Percentiles rank a stretch among this genome's conserved stretches.
Conservation (phyloP, 2,888 invertebrate genomes). For the Stenotaenia linearis region DNA sequence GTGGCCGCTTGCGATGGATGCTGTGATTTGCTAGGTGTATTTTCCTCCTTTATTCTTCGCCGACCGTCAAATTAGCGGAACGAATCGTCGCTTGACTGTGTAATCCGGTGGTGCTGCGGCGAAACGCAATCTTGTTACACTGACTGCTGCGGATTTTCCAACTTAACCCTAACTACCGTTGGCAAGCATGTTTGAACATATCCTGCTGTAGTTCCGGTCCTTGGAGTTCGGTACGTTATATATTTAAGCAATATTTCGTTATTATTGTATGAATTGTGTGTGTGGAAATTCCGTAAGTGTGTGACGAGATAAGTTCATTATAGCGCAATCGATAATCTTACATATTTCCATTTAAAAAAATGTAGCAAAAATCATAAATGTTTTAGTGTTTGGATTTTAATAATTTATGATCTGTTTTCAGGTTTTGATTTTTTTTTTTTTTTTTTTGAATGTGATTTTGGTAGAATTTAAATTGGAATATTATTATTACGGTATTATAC, state of each 20-base stretch:
- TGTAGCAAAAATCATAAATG: neutral
- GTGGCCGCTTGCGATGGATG: neutral
- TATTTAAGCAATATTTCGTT: neutral
- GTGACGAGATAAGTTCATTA: neutral
- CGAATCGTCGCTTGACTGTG: neutral
- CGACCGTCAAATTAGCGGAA: neutral
- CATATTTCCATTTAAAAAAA: neutral
- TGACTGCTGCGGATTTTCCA: neutral
- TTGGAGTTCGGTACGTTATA: neutral
- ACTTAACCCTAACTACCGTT: neutral
- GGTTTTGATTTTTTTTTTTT: neutral
- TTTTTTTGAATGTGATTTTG: too few species aligned
- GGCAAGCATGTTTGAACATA: neutral
- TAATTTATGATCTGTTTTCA: neutral
- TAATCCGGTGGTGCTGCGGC: neutral
- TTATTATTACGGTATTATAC: too few species aligned
- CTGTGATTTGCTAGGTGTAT: neutral
- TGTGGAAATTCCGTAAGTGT: neutral
- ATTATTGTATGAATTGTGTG: neutral
- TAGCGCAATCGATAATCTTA: neutral
- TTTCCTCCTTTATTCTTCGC: neutral
- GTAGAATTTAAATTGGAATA: too few species aligned
- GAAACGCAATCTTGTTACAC: neutral
- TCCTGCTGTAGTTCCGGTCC: neutral
- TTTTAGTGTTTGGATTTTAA: neutral